Conservation (phyloP, 2,113 vertebrate genomes). For the Petaurus breviceps region DNA sequence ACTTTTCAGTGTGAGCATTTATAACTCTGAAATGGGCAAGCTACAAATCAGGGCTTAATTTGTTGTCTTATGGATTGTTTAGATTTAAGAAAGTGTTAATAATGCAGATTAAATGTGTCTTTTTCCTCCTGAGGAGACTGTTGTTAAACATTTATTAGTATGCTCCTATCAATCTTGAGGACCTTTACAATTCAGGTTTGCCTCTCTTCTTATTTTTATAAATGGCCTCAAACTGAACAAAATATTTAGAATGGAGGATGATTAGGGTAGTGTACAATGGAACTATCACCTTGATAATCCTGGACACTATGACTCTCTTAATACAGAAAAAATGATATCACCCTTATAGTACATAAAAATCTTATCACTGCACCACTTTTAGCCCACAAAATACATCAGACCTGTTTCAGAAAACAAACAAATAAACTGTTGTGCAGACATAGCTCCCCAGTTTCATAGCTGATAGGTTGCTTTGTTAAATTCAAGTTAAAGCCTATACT, state of each 20-base stretch:
- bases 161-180: neutral
- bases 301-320: too few species aligned
- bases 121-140: neutral
- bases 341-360: neutral
- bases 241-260: neutral
- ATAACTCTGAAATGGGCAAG: neutral
- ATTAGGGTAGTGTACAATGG: neutral
- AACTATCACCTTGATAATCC: neutral
- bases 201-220: neutral
- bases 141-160: neutral
- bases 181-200: neutral
- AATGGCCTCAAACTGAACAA: neutral
- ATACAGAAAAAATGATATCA: too few species aligned
- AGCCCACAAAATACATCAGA: neutral
- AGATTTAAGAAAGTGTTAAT: neutral
- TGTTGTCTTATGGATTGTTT: neutral
- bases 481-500: neutral
- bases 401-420: neutral
- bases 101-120: neutral
- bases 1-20: neutral
- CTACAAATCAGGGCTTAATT: neutral
- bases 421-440: neutral
- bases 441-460: neutral
- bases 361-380: neutral
- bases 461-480: neutral